Evolutionary conservation across 1,140 invertebrate species (phyloP).

Genomic region (Portunus trituberculatus): DNA sequence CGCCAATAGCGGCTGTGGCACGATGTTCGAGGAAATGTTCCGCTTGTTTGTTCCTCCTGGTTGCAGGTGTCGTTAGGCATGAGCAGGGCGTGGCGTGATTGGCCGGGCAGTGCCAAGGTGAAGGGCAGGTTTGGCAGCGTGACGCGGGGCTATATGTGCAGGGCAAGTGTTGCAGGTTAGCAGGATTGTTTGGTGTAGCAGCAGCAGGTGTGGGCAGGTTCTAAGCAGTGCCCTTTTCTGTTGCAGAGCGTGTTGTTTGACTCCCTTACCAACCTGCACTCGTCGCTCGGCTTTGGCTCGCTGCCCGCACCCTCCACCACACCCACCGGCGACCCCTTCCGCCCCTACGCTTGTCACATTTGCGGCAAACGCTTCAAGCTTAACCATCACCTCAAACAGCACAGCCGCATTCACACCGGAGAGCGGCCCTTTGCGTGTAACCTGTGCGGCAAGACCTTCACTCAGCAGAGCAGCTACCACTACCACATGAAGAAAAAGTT

Average conservation of each 20-base stretch:
- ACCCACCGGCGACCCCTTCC: conserved; percentile 64
- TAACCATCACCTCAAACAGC: conserved; percentile 80
- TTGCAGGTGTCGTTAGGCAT: neutral
- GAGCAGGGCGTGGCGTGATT: neutral
- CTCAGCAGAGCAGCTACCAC: conserved; percentile 79
- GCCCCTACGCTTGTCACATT: conserved; percentile 76
- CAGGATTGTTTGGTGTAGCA: conserved; percentile 25
- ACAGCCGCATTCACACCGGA: conserved; percentile 80
- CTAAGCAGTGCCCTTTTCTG: conserved; percentile 75
- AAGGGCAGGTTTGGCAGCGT: neutral
- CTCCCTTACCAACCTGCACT: conserved; percentile 71
- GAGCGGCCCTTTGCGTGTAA: conserved; percentile 82
- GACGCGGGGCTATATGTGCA: neutral
- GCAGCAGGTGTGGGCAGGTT: conserved; percentile 61
- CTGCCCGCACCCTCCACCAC: conserved; percentile 56
- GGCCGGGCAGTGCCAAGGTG: neutral
- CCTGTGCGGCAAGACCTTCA: conserved; percentile 81
- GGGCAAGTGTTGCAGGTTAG: neutral
- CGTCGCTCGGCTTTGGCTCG: conserved; percentile 65
- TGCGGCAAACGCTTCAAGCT: conserved; percentile 77
- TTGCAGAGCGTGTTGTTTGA: conserved; percentile 75
- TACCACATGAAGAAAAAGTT: conserved; percentile 82
- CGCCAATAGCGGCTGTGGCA: neutral
- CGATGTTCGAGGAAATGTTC: neutral
- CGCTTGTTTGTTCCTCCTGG: too few relatives aligned